phyloP scores from a whole-genome alignment of 2,888 invertebrate species.

The Mongoloraphidia duomilia region DNA sequence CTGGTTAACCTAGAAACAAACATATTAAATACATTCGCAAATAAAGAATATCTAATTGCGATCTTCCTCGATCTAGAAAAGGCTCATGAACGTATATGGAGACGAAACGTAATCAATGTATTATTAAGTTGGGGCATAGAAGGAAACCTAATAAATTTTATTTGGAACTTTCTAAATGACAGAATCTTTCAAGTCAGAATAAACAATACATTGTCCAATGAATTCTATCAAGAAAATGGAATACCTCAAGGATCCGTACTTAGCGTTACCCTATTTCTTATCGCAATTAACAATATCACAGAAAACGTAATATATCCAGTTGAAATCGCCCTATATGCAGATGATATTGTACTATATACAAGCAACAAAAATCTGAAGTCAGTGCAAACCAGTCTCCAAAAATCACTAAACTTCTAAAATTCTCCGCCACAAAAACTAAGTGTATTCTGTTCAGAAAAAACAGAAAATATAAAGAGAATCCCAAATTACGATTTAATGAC shows the following conservation, averaged over 20 bases:
- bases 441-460: not conserved
- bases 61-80: slow-evolving; percentile 13
- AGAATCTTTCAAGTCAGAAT: not conserved
- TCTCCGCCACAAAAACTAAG: not conserved
- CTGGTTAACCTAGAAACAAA: slow-evolving; percentile 9
- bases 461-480: not conserved
- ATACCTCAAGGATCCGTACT: no score
- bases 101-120: slow-evolving; percentile 8
- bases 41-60: slow-evolving; percentile 10
- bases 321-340: slow-evolving; percentile 1
- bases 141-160: slow-evolving; percentile 7
- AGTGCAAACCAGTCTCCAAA: not conserved
- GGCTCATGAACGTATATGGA: slow-evolving; percentile 12
- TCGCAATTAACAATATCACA: not conserved
- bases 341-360: slow-evolving; percentile 1
- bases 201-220: not conserved
- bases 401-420: not conserved
- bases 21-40: slow-evolving; percentile 8
- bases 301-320: not conserved
- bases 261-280: not conserved
- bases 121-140: slow-evolving; percentile 5
- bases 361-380: no score
- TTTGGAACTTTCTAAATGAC: slow-evolving; percentile 10
- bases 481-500: not conserved
- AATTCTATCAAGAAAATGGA: not conserved